Conservation (phyloP, 2,888 invertebrate species). For the Drosophila nigricruria region DNA sequence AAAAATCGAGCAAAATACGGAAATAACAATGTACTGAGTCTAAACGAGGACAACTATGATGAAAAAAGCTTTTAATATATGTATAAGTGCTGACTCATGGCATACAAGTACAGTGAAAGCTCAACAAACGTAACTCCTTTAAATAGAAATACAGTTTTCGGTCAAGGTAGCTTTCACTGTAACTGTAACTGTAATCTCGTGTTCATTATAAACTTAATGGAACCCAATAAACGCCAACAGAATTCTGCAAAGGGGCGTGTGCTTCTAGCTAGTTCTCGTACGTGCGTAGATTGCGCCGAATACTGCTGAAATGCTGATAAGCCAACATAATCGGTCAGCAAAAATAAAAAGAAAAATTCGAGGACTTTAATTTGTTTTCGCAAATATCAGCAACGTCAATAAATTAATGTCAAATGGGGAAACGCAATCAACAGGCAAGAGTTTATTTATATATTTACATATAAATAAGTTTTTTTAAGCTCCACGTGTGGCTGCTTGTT, state of each 20-base stretch:
- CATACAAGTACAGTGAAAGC: neutral
- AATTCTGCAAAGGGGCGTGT: conserved; percentile 32
- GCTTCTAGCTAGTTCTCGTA: conserved; percentile 7
- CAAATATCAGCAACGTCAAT: conserved; percentile 57
- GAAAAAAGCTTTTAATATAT: conserved; percentile 3
- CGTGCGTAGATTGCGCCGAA: conserved; percentile 31
- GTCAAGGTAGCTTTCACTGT: neutral
- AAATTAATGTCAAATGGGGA: conserved; percentile 37
- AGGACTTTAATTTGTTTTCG: conserved; percentile 24
- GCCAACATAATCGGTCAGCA: conserved; percentile 38
- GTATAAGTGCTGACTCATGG: conserved; percentile 24
- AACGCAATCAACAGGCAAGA: neutral
- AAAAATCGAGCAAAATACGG: conserved; percentile 42
- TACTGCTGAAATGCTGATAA: conserved; percentile 23
- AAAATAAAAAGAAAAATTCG: neutral
- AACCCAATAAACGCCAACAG: conserved; percentile 8
- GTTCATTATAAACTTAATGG: conserved; percentile 28
- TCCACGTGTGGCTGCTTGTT: conserved; percentile 18
- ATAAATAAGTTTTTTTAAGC: neutral
- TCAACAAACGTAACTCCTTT: neutral
- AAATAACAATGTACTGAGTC: conserved; percentile 43
- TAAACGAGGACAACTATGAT: conserved; percentile 55
- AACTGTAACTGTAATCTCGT: conserved; percentile 1
- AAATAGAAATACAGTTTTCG: neutral
- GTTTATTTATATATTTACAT: neutral